A percentile compares a stretch with the other conserved stretches of the same genome.
Conservation (phyloP, 2,888 invertebrate genomes). For the Allacma fusca region DNA sequence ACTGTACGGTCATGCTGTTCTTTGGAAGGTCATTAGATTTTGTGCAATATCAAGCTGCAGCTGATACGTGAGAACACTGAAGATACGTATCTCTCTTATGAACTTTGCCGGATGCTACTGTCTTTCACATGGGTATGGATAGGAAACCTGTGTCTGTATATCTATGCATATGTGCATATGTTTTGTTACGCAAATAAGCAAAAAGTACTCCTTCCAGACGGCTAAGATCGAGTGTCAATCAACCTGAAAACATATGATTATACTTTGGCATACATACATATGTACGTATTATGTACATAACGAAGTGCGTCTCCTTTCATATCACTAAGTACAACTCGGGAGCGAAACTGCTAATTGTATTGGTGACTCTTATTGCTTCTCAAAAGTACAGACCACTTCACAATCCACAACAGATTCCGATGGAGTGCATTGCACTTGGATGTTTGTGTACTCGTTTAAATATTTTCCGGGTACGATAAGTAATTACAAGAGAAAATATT, state of each 20-base stretch:
- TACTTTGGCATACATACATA: not conserved
- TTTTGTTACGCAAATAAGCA: not conserved
- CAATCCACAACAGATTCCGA: not conserved
- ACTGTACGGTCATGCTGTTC: too few relatives aligned
- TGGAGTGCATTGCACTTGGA: not conserved
- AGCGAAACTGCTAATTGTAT: not conserved
- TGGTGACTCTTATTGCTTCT: not conserved
- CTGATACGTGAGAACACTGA: too few relatives aligned
- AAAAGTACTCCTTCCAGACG: not conserved
- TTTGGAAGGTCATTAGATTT: too few relatives aligned
- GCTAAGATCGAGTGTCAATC: slow-evolving; percentile 18
- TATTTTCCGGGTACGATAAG: not conserved
- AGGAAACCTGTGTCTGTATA: too few relatives aligned
- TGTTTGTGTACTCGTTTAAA: not conserved
- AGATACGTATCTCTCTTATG: too few relatives aligned
- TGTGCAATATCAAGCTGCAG: too few relatives aligned
- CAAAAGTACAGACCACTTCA: not conserved
- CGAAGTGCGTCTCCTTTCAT: too few relatives aligned
- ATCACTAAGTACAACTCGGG: too few relatives aligned
- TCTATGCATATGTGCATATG: not conserved
- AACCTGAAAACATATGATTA: slow-evolving; percentile 9
- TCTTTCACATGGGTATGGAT: too few relatives aligned
- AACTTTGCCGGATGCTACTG: too few relatives aligned
- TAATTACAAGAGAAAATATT: too few relatives aligned
- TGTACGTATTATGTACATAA: too few relatives aligned